These are phyloP conservation scores for Nansenia antarctica DNA, from an alignment of 2,113 vertebrate genomes.

Conservation along the genomic window DNA sequence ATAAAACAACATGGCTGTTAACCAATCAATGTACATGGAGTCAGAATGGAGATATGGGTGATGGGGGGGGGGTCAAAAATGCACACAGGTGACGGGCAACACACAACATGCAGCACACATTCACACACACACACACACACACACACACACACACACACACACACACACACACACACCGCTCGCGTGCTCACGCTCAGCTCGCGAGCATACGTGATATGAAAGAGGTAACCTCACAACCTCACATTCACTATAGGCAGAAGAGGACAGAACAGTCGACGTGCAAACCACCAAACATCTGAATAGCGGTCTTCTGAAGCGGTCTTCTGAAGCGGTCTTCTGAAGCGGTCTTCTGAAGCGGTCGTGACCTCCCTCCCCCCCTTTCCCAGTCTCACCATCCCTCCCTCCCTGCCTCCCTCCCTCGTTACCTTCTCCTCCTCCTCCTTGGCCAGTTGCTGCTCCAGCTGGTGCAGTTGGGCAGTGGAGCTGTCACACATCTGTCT, in stretches of 20 bases:
- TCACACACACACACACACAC: constrained; percentile 42
- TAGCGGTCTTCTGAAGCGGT: constrained; percentile 32
- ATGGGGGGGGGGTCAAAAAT: constrained; percentile 59
- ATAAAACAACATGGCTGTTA: constrained; percentile 53
- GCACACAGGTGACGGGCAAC: constrained; percentile 60
- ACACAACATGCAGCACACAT: constrained; percentile 67
- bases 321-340: constrained; percentile 27
- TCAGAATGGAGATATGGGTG: constrained; percentile 20
- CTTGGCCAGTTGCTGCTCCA: constrained; percentile 88
- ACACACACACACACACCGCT: no score
- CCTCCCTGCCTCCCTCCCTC: neutral
- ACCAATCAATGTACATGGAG: constrained; percentile 49
- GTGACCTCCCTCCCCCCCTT: neutral
- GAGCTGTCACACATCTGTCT: constrained; percentile 84
- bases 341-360: constrained; percentile 23
- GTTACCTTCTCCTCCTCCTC: constrained; percentile 94
- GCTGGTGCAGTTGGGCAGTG: constrained; percentile 86
- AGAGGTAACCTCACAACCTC: constrained; percentile 8
- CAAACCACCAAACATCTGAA: constrained; percentile 20
- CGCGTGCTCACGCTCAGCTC: constrained; percentile 33
- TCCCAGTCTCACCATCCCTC: neutral
- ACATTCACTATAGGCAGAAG: neutral
- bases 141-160: constrained; percentile 57
- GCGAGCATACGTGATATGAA: constrained; percentile 32
- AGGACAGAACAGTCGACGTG: constrained; percentile 11